A percentile compares a stretch with the other conserved stretches of the same genome.
phyloP scores from a whole-genome alignment of 2,797 vertebrate species.

The Clarias platycephalus region DNA sequence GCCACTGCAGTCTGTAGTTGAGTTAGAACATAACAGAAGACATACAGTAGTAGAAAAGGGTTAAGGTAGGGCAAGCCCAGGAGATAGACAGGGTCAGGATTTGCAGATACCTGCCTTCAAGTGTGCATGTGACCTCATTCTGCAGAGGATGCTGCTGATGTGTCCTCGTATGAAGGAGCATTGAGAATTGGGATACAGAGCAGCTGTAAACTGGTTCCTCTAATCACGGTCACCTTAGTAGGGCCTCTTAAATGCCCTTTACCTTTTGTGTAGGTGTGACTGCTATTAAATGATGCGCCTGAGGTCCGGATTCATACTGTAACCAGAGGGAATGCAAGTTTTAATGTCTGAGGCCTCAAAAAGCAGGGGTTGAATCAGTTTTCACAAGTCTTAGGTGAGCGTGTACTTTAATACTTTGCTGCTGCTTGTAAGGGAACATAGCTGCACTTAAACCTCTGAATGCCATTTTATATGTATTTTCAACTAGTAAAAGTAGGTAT shows the following conservation, averaged over 20 bases:
- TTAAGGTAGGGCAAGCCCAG: conserved; percentile 31
- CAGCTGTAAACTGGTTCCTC: neutral
- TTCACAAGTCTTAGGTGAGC: conserved; percentile 57
- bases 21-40: conserved; percentile 42
- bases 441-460: neutral
- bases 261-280: conserved; percentile 35
- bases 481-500: neutral
- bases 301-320: conserved; percentile 71
- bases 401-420: neutral
- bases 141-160: conserved; percentile 11
- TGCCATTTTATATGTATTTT: conserved; percentile 10
- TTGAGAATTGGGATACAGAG: conserved; percentile 30
- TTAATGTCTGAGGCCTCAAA: conserved; percentile 73
- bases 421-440: conserved; percentile 11
- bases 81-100: conserved; percentile 18
- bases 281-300: conserved; percentile 46
- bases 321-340: conserved; percentile 65
- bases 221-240: conserved; percentile 7
- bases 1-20: conserved; percentile 54
- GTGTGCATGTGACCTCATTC: conserved; percentile 18
- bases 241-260: conserved; percentile 1
- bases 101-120: conserved; percentile 9
- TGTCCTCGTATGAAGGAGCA: conserved; percentile 24
- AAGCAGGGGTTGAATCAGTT: conserved; percentile 64
- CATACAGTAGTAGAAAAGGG: neutral